Conservation (phyloP, 2,888 invertebrate genomes). For the Volucella inanis region DNA sequence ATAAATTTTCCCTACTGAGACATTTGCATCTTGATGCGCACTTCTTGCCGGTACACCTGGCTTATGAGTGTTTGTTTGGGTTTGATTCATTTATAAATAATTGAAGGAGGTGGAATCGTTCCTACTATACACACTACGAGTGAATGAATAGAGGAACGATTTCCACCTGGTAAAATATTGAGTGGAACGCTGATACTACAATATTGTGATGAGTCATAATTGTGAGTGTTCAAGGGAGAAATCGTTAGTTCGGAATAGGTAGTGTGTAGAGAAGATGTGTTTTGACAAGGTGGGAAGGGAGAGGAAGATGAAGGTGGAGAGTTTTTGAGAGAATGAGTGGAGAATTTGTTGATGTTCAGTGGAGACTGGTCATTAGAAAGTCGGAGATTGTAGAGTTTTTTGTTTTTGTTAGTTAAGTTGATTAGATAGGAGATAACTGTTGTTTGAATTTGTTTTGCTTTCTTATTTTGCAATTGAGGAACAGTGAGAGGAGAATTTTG, state of each 20-base stretch:
- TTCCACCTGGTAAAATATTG: slow-evolving; percentile 3
- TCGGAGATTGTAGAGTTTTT: too few relatives aligned
- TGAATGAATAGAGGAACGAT: slow-evolving; percentile 9
- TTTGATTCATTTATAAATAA: too few relatives aligned
- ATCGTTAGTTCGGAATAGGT: background rate
- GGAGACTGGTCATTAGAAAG: too few relatives aligned
- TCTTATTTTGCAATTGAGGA: slow-evolving; percentile 5
- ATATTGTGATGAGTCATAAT: background rate
- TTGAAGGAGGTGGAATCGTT: background rate
- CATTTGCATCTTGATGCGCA: too few relatives aligned
- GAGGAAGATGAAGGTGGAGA: background rate
- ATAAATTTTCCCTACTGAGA: too few relatives aligned
- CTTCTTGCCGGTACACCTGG: too few relatives aligned
- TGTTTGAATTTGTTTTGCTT: background rate
- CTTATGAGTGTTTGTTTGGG: too few relatives aligned
- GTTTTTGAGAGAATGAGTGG: background rate
- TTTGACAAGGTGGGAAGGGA: background rate
- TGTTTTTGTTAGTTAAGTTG: background rate
- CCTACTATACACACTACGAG: slow-evolving; percentile 4
- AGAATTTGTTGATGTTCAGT: background rate
- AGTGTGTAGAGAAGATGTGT: background rate
- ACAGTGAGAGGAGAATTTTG: background rate
- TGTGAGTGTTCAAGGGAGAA: slow-evolving; percentile 13
- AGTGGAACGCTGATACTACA: background rate
- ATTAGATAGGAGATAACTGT: background rate